Evolutionary conservation across 2,888 invertebrate species (phyloP).

Genomic region (Helicoverpa assulta): DNA sequence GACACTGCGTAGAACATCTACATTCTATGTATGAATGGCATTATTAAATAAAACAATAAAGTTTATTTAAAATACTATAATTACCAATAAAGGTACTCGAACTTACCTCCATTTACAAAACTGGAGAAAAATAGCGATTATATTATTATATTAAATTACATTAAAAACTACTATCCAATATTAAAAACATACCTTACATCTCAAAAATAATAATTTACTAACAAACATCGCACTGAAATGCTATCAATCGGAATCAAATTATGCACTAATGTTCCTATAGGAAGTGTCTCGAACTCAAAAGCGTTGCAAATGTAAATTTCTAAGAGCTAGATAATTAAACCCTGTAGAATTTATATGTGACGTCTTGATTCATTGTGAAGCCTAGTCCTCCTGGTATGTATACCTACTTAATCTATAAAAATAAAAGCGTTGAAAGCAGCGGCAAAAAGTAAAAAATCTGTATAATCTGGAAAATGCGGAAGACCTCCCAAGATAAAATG

Average conservation of each 20-base stretch:
- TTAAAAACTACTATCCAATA: conserved; percentile 88
- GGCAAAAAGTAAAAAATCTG: conserved; percentile 14
- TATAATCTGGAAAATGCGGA: conserved; percentile 28
- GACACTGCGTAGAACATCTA: not conserved
- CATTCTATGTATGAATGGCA: not conserved
- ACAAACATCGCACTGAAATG: conserved; percentile 78
- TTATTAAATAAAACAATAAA: conserved; percentile 69
- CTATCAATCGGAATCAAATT: conserved; percentile 41
- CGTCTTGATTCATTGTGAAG: conserved; percentile 1
- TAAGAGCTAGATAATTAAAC: conserved; percentile 24
- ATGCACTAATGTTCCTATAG: conserved; percentile 23
- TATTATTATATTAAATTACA: conserved; percentile 87
- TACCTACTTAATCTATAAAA: conserved; percentile 7
- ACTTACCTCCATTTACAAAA: conserved; percentile 81
- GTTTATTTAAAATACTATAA: conserved; percentile 78
- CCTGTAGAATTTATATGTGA: conserved; percentile 34
- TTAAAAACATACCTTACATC: conserved; percentile 88
- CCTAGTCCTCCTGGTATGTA: conserved; percentile 8
- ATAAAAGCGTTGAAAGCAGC: conserved; percentile 13
- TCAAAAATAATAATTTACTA: conserved; percentile 90
- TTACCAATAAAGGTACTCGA: conserved; percentile 85
- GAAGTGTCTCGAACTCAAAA: conserved; percentile 26
- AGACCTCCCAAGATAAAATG: conserved; percentile 48
- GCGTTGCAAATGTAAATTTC: conserved; percentile 21
- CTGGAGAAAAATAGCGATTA: conserved; percentile 82